Base-by-base conservation (phyloP, 2,888 invertebrate genomes). In the Zhengitettix transpicula region DNA sequence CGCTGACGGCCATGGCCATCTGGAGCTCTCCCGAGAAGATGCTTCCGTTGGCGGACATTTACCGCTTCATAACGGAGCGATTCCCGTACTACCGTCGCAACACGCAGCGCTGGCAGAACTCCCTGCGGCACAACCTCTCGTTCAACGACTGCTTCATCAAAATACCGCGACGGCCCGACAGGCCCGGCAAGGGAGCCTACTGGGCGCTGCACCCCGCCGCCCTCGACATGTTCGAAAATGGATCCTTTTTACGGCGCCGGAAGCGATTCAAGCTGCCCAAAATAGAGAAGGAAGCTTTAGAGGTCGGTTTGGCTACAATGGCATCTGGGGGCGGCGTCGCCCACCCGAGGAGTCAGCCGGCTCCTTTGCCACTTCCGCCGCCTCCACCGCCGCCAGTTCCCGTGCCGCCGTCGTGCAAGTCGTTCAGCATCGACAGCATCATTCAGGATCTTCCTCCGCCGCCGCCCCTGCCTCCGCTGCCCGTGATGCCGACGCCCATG, bases 1-100 rank as follows among this genome's bases (percentile, higher is more conserved):
- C 97, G 54, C 78, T 99, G 66, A 99, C 98, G 47, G 97, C 98
- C 63, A 99, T 99, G 99, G 98, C 98, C 61, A 98, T 99, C 70
- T 96, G 97, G 87, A 91, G 90, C 71, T 94, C 93, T 12, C 85
- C 89, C 58, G 97, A 98, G 74, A 95, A 97, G 58, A 64, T 62
- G 95, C 79, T 95, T 68, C 87, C 90, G 12, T 76, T 90, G 61
- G 84, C 84, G 58, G 90, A 91, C 72, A 94, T 94, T 71, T 94
- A 94, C 78, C 84, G 90, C 72, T 95, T 91, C 78, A 95, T 94
- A 75, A 93, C 90, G 76, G 92, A 93, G 73, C 79, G 86, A 66
- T 91, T 90, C 71, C 89, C 90, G 1, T 91, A 89, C 72, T 91
- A 90, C 73, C 77, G 88, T 56, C 83, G 85, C 69, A 89, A 90